Base-by-base conservation (phyloP, 2,888 invertebrate genomes). In the Pristionchus entomophagus region DNA sequence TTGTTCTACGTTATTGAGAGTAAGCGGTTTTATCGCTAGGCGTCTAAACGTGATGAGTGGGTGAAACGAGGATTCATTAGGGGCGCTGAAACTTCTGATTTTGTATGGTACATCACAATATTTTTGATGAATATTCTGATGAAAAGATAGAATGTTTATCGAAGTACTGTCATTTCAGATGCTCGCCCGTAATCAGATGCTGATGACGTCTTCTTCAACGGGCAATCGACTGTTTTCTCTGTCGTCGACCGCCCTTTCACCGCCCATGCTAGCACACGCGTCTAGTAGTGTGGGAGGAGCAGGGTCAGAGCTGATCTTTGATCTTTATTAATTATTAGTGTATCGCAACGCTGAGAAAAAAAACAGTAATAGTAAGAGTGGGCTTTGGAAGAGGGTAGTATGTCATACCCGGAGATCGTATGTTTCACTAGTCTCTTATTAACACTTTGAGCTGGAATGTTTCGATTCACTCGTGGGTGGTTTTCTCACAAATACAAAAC, bases 211-310 rank as follows among this genome's bases (percentile, higher is more conserved):
- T 8, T 80, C 78, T 3, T 82, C 82, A n/a, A 82, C 82, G 56
- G 83, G 83, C 0, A 84, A 84, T 65, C 83, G 83, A 17, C 65
- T 84, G 45, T 84, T 84, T 19, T 84, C 83, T 2, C 45, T 84
- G 41, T 77, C 77, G 4, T 49, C 51, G 6, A 35, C 83, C 62
- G 83, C 45, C n/a, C 45, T 84, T 32, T 65, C 83, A 14, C 65
- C 83, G 10, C 45, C 45, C 19, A 38, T 73, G 73, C 49, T 80
- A 10, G 14, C 78, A 0, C 19, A 26, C 26, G 32, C 17, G 14
- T 38, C 59, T 1, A 49, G 49, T 22, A 82, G 65, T 45, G 83
- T 65, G 12, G 65, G 83, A 6, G 83, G 83, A 65, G 83, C 65
- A 6, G 65, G 83, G 83, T 65, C 32, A 56, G 82, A 3, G 2